Evolutionary conservation across 1,140 invertebrate species (phyloP).

Genomic region (Ceratina australensis): DNA sequence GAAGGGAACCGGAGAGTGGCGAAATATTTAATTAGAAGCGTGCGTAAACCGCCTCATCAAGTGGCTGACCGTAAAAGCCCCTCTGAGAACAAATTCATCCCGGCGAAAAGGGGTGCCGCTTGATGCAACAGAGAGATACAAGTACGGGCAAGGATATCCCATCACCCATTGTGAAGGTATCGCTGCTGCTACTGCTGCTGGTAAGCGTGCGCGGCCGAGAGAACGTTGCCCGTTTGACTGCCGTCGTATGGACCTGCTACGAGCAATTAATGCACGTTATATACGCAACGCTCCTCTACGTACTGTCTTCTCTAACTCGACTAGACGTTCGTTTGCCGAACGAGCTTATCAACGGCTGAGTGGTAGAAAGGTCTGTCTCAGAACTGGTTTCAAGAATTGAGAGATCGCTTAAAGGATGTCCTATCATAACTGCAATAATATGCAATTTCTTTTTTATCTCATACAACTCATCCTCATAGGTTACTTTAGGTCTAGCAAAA

Average conservation of each 20-base stretch:
- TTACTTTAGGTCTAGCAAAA: no score
- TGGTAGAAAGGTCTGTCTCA: no score
- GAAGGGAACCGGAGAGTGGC: no score
- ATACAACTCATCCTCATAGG: no score
- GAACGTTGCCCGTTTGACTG: conserved; percentile 49
- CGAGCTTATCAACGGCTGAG: no score
- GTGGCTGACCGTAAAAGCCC: conserved; percentile 17
- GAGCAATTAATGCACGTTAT: neutral
- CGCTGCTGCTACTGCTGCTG: no score
- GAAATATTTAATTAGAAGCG: conserved; percentile 26
- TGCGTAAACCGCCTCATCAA: conserved; percentile 6
- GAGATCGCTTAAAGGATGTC: no score
- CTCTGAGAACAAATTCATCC: conserved; percentile 18
- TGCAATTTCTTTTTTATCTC: no score
- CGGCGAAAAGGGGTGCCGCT: neutral
- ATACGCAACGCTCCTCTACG: conserved; percentile 28
- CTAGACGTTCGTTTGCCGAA: no score
- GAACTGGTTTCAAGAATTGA: no score
- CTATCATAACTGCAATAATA: no score
- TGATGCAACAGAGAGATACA: conserved; percentile 14
- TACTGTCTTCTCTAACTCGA: conserved; percentile 21
- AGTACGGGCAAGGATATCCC: conserved; percentile 30
- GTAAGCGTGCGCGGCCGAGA: conserved; percentile 14
- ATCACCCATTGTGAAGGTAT: conserved; percentile 46
- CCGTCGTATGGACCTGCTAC: conserved; percentile 22